Evolutionary conservation across 92 coral and sea anemone species (phyloP), one percentile per base, ranked within the genome.

Genomic region (Micromussa lordhowensis): DNA sequence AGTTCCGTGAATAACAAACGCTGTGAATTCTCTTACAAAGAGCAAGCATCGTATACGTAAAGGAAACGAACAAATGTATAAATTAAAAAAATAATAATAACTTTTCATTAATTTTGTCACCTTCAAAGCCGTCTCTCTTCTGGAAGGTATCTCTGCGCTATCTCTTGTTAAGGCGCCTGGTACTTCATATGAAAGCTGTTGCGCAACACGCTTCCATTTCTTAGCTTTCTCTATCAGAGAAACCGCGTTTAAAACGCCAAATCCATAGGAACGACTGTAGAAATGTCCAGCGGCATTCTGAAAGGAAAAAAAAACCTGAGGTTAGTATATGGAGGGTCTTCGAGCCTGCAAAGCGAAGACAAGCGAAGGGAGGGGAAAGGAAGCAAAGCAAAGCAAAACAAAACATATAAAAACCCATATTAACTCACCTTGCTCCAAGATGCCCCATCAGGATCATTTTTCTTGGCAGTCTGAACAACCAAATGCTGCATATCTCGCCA

Each of bases 401-500:
- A n/a, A n/a, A n/a, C n/a, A n/a, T n/a, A n/a, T n/a, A n/a, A n/a
- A n/a, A n/a, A n/a, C n/a, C n/a, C n/a, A n/a, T n/a, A n/a, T n/a
- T n/a, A 26, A 12, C 55, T 74, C 44, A 86, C 89, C 82, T 19
- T 92, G 49, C 86, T 92, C 96, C 96, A 94, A 13, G 95, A 92
- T 6, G 78, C 35, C 71, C 84, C 91, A 24, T 83, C 31, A 11
- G 91, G 93, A 68, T 92, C 89, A 26, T 94, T 94, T 64, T 90
- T 92, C 75, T 81, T 57, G 9, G 95, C 95, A 5, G 96, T 94
- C 16, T 77, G 59, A 16, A 90, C 95, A 38, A 94, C 88, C 63
- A 94, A 75, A 54, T 94, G 96, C 29, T 94, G 96, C 81, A 94
- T 75, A 79, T 94, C 96, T 68, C 96, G 91, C 96, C 96, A 94